Percentiles rank a stretch among this genome's conserved stretches.
These are phyloP conservation scores for Misgurnus mizolepis DNA, from an alignment of 2,113 vertebrate genomes.

Conservation along the genomic window DNA sequence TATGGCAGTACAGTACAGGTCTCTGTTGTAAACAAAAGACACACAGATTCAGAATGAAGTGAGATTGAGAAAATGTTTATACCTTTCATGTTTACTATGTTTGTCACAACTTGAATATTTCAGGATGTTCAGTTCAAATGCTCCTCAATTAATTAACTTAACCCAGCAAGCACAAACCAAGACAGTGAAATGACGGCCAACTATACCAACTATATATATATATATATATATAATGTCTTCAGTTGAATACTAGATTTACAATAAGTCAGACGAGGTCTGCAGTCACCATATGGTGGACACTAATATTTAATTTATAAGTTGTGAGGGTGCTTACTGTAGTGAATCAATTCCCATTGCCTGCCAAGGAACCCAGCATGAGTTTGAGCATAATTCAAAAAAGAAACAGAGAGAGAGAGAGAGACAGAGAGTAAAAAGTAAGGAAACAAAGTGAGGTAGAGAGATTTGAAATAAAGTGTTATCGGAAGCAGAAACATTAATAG, in stretches of 20 bases:
- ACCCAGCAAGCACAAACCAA: no score
- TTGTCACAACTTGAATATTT: no score
- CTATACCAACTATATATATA: no score
- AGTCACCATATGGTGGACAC: not conserved
- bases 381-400: not conserved
- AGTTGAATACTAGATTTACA: not conserved
- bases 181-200: no score
- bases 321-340: conserved; percentile 25
- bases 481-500: not conserved
- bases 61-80: no score
- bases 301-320: conserved; percentile 39
- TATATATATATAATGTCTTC: not conserved
- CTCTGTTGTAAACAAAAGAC: no score
- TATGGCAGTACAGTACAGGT: no score
- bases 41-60: no score
- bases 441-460: not conserved
- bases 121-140: no score
- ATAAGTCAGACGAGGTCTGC: not conserved
- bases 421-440: not conserved
- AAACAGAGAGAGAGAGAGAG: not conserved
- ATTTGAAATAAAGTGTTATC: no score
- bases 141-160: no score
- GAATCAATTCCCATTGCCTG: not conserved
- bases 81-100: no score
- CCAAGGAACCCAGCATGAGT: not conserved